A percentile compares a stretch with the other conserved stretches of the same genome.
Conservation (phyloP, 2,113 vertebrate species). For the Regulus satrapa region DNA sequence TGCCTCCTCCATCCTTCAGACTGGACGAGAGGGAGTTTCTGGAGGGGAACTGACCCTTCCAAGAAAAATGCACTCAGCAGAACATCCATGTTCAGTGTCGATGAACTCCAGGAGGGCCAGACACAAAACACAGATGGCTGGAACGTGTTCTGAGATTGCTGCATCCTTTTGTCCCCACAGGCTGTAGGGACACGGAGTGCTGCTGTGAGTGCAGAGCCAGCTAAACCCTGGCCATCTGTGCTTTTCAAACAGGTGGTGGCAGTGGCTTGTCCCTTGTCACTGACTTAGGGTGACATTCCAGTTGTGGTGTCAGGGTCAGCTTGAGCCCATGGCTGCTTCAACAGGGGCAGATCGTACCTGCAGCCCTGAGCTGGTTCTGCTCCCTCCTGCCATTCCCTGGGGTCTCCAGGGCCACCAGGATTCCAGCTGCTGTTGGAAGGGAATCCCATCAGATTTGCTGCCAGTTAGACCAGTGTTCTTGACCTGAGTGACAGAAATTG, state of each 20-base stretch:
- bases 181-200: background rate
- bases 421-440: background rate
- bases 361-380: fast-evolving
- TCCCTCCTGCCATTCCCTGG: background rate
- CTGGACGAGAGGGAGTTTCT: background rate
- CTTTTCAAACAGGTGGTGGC: background rate
- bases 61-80: background rate
- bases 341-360: background rate
- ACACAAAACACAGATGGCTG: background rate
- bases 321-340: fast-evolving
- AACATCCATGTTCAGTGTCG: background rate
- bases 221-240: background rate
- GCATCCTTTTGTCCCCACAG: background rate
- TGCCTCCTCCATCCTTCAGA: background rate
- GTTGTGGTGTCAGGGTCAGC: background rate
- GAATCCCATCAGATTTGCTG: background rate
- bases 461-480: background rate
- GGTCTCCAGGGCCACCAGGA: background rate
- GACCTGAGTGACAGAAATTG: background rate
- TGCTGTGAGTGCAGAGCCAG: background rate
- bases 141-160: background rate
- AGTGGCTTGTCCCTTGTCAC: background rate
- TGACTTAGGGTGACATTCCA: background rate
- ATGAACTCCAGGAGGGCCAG: background rate
- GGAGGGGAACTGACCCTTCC: background rate